Conservation (phyloP, 2,797 vertebrate species). For the Pogonophryne albipinna region DNA sequence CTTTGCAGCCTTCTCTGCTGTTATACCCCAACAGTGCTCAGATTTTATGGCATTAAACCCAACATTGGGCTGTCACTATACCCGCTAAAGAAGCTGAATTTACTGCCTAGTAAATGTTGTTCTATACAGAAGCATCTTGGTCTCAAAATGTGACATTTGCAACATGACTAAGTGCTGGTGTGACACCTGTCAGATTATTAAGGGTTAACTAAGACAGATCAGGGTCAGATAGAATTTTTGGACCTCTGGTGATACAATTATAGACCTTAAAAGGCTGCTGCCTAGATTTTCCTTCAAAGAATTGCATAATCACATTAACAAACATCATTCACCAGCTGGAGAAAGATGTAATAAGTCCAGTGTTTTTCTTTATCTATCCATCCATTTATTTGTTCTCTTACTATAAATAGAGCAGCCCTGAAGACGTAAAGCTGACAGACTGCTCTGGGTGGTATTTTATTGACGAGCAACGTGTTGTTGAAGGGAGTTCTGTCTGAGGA, state of each 20-base stretch:
- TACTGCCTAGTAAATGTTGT: conserved; percentile 68
- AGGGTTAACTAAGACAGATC: conserved; percentile 79
- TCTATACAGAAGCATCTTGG: conserved; percentile 60
- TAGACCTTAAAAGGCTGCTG: conserved; percentile 33
- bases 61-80: conserved; percentile 57
- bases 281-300: conserved; percentile 10
- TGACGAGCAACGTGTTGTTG: conserved; percentile 58
- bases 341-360: conserved; percentile 12
- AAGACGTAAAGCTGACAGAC: conserved; percentile 40
- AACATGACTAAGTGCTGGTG: conserved; percentile 67
- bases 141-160: conserved; percentile 72
- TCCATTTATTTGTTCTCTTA: conserved; percentile 44
- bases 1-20: conserved; percentile 3
- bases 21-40: conserved; percentile 28
- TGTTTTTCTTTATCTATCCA: conserved; percentile 55
- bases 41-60: conserved; percentile 54
- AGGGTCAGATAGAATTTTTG: conserved; percentile 55
- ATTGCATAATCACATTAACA: conserved; percentile 3
- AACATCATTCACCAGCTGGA: conserved; percentile 43
- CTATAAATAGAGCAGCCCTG: conserved; percentile 51
- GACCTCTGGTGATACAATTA: conserved; percentile 62
- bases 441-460: conserved; percentile 69
- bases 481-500: conserved; percentile 57
- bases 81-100: conserved; percentile 60
- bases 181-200: conserved; percentile 72